Percentiles rank a stretch among this genome's conserved stretches.
Conservation (phyloP, 2,888 invertebrate species). For the Oxyteleia sp. region DNA sequence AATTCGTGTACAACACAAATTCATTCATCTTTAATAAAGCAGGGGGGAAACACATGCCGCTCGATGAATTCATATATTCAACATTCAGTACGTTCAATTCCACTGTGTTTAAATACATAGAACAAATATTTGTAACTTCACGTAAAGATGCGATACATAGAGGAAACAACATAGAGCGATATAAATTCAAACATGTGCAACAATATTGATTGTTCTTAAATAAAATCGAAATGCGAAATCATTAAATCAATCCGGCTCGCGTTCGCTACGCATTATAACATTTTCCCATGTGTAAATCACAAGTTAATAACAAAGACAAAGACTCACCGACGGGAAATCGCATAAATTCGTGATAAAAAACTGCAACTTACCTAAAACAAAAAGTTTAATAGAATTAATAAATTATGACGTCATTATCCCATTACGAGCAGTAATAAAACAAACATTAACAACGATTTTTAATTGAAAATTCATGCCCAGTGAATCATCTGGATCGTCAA, state of each 20-base stretch:
- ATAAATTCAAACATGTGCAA: too few species aligned
- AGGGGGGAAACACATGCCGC: too few species aligned
- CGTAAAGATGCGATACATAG: too few species aligned
- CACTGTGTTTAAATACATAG: too few species aligned
- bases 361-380: slow-evolving; percentile 53
- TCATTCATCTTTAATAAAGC: too few species aligned
- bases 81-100: too few species aligned
- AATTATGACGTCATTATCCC: slow-evolving; percentile 13
- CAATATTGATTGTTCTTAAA: too few species aligned
- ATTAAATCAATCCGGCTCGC: not conserved
- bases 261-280: not conserved
- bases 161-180: too few species aligned
- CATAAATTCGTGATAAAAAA: not conserved
- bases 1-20: too few species aligned
- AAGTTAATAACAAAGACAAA: slow-evolving; percentile 14
- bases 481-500: slow-evolving; percentile 10
- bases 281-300: slow-evolving; percentile 15
- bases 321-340: slow-evolving; percentile 24
- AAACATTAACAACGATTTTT: slow-evolving; percentile 5
- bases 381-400: slow-evolving; percentile 10
- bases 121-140: too few species aligned
- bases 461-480: slow-evolving; percentile 18
- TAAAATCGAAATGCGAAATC: not conserved
- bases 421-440: slow-evolving; percentile 11
- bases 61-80: too few species aligned